These are phyloP conservation scores for Slavum lentiscoides DNA, from an alignment of 2,888 invertebrate genomes.

Conservation along the genomic window DNA sequence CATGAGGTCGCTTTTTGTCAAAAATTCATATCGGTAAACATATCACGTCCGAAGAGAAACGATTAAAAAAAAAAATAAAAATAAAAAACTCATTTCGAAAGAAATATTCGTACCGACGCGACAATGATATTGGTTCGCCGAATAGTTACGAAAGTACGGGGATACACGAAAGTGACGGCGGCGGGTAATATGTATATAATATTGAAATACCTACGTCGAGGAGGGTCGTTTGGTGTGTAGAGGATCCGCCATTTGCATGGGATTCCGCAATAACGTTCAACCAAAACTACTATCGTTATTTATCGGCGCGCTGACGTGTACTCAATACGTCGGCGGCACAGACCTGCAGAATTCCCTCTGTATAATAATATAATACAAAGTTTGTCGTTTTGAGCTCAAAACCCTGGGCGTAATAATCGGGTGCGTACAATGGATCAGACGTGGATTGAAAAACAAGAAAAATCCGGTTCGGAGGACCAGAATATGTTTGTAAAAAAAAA, in stretches of 20 bases:
- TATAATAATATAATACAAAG: too few species aligned
- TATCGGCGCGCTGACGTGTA: conserved; percentile 25
- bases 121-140: background rate
- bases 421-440: too few species aligned
- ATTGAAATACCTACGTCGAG: background rate
- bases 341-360: background rate
- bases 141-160: background rate
- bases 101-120: background rate
- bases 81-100: too few species aligned
- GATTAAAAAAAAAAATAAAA: background rate
- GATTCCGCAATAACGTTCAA: conserved; percentile 24
- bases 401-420: too few species aligned
- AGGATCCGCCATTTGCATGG: background rate
- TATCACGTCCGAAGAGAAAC: too few species aligned
- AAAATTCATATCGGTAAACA: too few species aligned
- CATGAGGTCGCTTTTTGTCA: too few species aligned
- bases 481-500: too few species aligned
- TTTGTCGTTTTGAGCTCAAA: too few species aligned
- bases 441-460: too few species aligned
- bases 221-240: background rate
- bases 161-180: background rate
- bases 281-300: conserved; percentile 36
- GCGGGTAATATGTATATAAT: background rate
- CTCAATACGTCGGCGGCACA: background rate
- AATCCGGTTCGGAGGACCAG: too few species aligned